Conservation (phyloP, 2,113 vertebrate genomes). For the Chionomys nivalis region DNA sequence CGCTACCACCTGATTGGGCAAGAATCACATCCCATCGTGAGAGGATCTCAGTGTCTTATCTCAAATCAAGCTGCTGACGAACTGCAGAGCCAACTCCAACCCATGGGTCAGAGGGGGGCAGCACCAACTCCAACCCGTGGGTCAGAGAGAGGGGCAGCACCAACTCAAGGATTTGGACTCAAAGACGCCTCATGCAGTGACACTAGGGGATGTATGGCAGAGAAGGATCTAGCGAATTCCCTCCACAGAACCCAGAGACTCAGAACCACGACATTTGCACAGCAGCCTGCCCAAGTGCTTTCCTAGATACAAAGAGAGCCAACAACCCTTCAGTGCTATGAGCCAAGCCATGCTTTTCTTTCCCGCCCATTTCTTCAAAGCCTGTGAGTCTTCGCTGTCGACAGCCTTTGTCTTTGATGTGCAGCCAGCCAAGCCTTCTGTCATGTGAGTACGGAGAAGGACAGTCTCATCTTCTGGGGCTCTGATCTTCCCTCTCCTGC, state of each 20-base stretch:
- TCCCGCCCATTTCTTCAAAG: neutral
- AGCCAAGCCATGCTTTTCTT: neutral
- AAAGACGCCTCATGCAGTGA: neutral
- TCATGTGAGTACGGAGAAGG: neutral
- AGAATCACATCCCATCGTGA: neutral
- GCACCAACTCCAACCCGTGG: neutral
- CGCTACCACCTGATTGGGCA: neutral
- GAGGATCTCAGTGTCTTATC: neutral
- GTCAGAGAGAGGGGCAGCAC: neutral
- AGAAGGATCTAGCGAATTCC: neutral
- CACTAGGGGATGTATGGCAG: neutral
- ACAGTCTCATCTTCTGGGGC: neutral
- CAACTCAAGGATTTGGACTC: neutral
- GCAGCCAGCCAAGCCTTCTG: neutral
- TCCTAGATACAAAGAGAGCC: too few species aligned
- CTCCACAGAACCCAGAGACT: neutral
- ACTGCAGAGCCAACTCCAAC: neutral
- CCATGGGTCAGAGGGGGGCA: neutral
- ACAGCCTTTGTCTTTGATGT: neutral
- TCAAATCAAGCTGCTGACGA: neutral
- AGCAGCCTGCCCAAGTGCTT: neutral
- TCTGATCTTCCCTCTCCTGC: neutral
- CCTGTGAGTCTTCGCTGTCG: neutral
- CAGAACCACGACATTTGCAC: neutral
- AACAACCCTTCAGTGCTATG: neutral